Conservation (phyloP, 2,113 vertebrate genomes). For the Myiozetetes cayanensis region DNA sequence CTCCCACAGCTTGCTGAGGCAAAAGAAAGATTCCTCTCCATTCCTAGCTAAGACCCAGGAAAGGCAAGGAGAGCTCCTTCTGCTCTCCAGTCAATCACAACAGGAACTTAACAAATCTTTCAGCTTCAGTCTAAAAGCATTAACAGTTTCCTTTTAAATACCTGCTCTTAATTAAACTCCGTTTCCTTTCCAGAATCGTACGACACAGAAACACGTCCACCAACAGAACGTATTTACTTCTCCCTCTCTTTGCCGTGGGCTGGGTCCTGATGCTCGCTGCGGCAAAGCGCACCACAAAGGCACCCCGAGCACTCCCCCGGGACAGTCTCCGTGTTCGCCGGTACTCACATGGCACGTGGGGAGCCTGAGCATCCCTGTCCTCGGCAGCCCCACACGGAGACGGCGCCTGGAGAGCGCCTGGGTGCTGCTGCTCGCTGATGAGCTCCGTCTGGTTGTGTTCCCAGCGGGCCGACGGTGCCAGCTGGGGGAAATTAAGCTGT, state of each 20-base stretch:
- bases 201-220: neutral
- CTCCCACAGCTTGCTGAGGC: neutral
- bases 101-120: neutral
- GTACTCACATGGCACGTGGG: rapidly evolving
- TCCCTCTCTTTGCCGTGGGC: rapidly evolving
- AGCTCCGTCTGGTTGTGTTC: neutral
- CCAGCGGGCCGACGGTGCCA: neutral
- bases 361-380: rapidly evolving
- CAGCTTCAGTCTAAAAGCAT: neutral
- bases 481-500: neutral
- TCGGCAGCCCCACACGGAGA: neutral
- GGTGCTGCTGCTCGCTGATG: neutral
- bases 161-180: neutral
- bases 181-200: neutral
- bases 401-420: neutral
- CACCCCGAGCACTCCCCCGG: rapidly evolving
- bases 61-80: neutral
- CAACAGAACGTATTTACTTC: neutral
- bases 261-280: no score
- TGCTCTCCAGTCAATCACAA: neutral
- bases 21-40: neutral
- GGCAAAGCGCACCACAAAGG: rapidly evolving
- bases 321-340: rapidly evolving
- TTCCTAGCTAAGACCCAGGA: neutral
- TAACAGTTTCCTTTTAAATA: constrained; percentile 13